These are phyloP conservation scores for Bombus cullumanus DNA, from an alignment of 1,140 invertebrate genomes.

Conservation along the genomic window DNA sequence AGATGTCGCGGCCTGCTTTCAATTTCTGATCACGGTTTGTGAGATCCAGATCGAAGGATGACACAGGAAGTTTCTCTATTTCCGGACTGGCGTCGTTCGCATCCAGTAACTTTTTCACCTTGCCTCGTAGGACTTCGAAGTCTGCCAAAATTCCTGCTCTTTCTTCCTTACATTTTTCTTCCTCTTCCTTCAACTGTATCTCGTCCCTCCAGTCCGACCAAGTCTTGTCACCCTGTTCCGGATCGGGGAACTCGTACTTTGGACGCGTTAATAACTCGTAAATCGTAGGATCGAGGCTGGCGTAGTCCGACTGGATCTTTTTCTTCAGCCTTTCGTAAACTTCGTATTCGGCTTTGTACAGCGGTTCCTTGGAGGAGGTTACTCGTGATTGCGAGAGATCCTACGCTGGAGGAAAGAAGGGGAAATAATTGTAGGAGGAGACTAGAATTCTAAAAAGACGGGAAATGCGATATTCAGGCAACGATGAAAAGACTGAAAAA, in stretches of 20 bases:
- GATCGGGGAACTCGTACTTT: conserved; percentile 44
- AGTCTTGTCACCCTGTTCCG: conserved; percentile 39
- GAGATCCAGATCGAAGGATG: conserved; percentile 75
- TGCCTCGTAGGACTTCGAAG: conserved; percentile 66
- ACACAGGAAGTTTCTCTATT: conserved; percentile 70
- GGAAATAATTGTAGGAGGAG: not conserved
- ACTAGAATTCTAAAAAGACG: not conserved
- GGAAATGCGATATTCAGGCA: no score
- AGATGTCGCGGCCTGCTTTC: conserved; percentile 76
- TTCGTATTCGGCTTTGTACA: conserved; percentile 23
- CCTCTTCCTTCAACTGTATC: conserved; percentile 55
- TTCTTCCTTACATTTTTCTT: conserved; percentile 21
- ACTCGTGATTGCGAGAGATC: not conserved
- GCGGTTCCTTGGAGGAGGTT: not conserved
- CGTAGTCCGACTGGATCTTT: conserved; percentile 65
- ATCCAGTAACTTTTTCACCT: conserved; percentile 68
- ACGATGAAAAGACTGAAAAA: no score
- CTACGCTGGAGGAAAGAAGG: conserved; percentile 47
- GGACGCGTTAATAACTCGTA: conserved; percentile 51
- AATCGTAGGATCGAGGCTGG: conserved; percentile 51
- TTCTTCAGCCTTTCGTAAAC: conserved; percentile 41
- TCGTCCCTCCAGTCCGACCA: conserved; percentile 74
- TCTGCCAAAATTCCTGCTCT: conserved; percentile 60
- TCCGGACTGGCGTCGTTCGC: conserved; percentile 72
- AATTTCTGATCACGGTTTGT: conserved; percentile 64